Percentiles rank a stretch among this genome's conserved stretches.
These are phyloP conservation scores for Semaprochilodus insignis DNA, from an alignment of 2,797 vertebrate genomes.

Conservation along the genomic window DNA sequence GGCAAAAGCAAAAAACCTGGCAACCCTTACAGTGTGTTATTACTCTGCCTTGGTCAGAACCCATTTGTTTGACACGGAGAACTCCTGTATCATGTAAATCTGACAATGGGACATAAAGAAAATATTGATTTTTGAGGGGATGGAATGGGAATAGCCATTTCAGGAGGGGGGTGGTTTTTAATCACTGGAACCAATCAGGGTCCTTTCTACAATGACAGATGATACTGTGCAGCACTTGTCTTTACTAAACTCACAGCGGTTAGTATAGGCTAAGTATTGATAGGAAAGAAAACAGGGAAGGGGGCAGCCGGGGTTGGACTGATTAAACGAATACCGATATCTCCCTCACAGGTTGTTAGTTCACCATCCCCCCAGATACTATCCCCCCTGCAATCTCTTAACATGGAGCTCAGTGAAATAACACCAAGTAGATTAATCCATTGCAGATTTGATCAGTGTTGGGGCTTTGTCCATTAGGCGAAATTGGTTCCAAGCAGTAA, in stretches of 20 bases:
- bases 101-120: no score
- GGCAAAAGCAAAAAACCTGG: no score
- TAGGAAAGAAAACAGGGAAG: not conserved
- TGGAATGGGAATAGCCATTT: no score
- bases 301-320: not conserved
- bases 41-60: no score
- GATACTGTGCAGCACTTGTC: not conserved
- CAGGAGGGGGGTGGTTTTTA: no score
- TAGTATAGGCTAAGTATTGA: not conserved
- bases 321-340: not conserved
- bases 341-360: not conserved
- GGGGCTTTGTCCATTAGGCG: not conserved
- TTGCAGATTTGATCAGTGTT: not conserved
- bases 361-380: not conserved
- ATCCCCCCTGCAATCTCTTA: not conserved
- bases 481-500: not conserved
- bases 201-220: no score
- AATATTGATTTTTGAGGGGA: no score
- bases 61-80: no score
- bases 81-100: no score
- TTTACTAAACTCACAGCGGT: not conserved
- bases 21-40: no score
- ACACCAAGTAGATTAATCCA: conserved; percentile 3
- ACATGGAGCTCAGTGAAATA: not conserved
- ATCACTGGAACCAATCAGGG: no score